Conservation (phyloP, 2,797 vertebrate genomes). For the Sebastes vulpes region DNA sequence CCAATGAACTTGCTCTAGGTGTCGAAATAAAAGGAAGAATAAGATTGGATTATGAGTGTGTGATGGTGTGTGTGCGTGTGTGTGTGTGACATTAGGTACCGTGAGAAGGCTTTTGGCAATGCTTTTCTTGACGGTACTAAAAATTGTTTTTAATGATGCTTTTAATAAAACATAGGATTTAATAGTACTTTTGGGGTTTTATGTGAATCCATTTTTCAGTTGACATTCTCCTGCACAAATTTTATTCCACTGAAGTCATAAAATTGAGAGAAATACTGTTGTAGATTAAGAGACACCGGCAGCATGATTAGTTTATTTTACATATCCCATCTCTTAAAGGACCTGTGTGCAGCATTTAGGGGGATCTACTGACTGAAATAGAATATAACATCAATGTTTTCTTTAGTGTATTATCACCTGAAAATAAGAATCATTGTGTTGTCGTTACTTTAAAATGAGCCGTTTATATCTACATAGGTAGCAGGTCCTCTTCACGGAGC, state of each 20-base stretch:
- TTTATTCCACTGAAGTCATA: background rate
- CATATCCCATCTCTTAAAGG: background rate
- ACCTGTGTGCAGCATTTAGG: too few relatives aligned
- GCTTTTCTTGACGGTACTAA: conserved; percentile 10
- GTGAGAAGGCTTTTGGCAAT: background rate
- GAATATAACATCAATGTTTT: too few relatives aligned
- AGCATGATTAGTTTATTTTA: background rate
- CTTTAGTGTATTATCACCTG: too few relatives aligned
- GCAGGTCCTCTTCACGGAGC: too few relatives aligned
- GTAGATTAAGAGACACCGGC: background rate
- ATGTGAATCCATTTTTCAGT: background rate
- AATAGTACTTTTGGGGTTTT: background rate
- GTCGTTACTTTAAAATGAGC: too few relatives aligned
- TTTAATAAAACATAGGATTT: conserved; percentile 21
- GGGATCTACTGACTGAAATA: too few relatives aligned
- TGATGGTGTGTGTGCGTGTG: background rate
- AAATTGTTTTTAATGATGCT: conserved; percentile 22
- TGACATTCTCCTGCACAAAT: background rate
- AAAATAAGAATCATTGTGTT: too few relatives aligned
- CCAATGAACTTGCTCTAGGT: conserved; percentile 56
- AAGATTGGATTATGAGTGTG: conserved; percentile 15
- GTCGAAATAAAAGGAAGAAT: conserved; percentile 52
- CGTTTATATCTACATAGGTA: too few relatives aligned
- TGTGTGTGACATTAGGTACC: background rate
- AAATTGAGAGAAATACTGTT: background rate